phyloP scores from a whole-genome alignment of 1,140 invertebrate species.

The Pogonomyrmex californicus region DNA sequence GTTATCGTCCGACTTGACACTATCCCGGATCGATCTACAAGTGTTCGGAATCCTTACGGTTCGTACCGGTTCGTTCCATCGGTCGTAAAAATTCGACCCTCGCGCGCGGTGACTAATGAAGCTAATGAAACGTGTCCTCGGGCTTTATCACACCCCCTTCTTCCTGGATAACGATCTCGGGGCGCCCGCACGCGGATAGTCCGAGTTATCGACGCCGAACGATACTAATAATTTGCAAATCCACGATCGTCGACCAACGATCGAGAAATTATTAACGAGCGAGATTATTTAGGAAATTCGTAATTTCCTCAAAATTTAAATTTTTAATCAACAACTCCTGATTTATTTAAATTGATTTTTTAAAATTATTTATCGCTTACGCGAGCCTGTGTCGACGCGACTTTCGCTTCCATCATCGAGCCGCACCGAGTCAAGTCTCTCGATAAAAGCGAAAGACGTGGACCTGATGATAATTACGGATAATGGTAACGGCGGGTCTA shows the following conservation, averaged over 20 bases:
- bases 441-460: conserved; percentile 44
- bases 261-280: conserved; percentile 41
- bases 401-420: conserved; percentile 3
- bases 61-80: conserved; percentile 56
- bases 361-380: not conserved
- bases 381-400: not conserved
- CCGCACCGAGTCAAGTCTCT: conserved; percentile 7
- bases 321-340: not conserved
- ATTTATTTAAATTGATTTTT: not conserved
- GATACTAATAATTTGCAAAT: conserved; percentile 42
- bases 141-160: conserved; percentile 64
- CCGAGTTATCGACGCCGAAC: conserved; percentile 13
- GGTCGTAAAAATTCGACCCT: conserved; percentile 72
- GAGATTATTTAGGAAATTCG: not conserved
- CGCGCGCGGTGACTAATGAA: conserved; percentile 71
- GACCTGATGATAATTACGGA: conserved; percentile 57
- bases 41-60: conserved; percentile 72
- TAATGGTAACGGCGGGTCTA: conserved; percentile 45
- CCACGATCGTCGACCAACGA: not conserved
- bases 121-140: conserved; percentile 66
- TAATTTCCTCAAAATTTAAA: not conserved
- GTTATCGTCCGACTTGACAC: conserved; percentile 70
- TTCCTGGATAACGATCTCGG: conserved; percentile 68
- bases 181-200: conserved; percentile 16
- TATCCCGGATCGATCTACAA: conserved; percentile 74